A percentile compares a stretch with the other conserved stretches of the same genome.
Conservation (phyloP, 2,113 vertebrate genomes). For the Isurus oxyrinchus region DNA sequence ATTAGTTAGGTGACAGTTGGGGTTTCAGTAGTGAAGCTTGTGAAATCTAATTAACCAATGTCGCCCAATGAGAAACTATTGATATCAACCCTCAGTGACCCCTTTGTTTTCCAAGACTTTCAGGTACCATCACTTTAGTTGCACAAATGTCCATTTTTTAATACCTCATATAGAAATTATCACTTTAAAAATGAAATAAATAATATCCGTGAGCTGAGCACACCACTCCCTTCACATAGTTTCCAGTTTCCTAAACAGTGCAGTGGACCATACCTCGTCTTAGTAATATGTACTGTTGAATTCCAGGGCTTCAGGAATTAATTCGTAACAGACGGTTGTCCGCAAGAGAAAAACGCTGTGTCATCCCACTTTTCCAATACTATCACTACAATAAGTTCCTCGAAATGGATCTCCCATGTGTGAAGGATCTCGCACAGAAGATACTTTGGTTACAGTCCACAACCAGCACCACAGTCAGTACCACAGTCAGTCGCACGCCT, state of each 20-base stretch:
- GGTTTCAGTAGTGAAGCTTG: neutral
- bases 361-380: neutral
- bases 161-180: neutral
- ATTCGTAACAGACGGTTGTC: neutral
- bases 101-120: neutral
- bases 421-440: slow-evolving; percentile 8
- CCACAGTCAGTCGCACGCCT: neutral
- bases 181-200: neutral
- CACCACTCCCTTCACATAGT: too few relatives aligned
- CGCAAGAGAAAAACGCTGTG: neutral
- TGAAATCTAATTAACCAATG: neutral
- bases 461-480: neutral
- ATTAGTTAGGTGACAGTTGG: neutral
- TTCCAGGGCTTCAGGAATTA: slow-evolving; percentile 9
- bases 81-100: neutral
- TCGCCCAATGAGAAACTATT: neutral
- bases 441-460: neutral
- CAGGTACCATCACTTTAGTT: neutral
- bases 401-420: slow-evolving; percentile 11
- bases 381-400: neutral
- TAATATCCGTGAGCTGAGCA: neutral
- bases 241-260: neutral
- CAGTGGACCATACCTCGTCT: too few relatives aligned
- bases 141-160: neutral
- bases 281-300: slow-evolving; percentile 24